These are phyloP conservation scores for Ennomos quercinarius DNA, from an alignment of 2,888 invertebrate species.

Conservation along the genomic window DNA sequence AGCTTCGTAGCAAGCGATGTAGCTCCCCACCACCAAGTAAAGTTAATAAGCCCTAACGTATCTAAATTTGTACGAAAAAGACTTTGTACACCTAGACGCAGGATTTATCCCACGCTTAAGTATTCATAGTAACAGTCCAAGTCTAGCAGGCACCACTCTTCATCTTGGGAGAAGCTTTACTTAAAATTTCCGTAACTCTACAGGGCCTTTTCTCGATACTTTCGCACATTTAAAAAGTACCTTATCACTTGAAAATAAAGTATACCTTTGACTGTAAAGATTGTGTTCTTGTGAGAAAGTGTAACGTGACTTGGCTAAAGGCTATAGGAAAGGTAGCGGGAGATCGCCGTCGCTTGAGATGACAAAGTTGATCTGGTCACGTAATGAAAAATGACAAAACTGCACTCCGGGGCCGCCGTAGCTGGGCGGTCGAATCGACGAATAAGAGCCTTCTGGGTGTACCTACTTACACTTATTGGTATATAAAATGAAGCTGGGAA, in stretches of 20 bases:
- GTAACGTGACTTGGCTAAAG: conserved; percentile 50
- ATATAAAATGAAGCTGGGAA: conserved; percentile 1
- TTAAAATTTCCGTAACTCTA: conserved; percentile 41
- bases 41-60: conserved; percentile 27
- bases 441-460: conserved; percentile 41
- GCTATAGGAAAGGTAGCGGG: conserved; percentile 54
- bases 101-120: conserved; percentile 68
- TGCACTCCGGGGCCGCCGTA: conserved; percentile 54
- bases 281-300: conserved; percentile 22
- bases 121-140: conserved; percentile 72
- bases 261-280: conserved; percentile 31
- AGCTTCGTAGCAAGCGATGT: conserved; percentile 33
- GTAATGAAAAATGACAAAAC: conserved; percentile 89
- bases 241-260: conserved; percentile 14
- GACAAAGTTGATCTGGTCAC: conserved; percentile 88
- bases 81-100: conserved; percentile 53
- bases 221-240: conserved; percentile 18
- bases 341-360: conserved; percentile 67
- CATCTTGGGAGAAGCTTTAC: conserved; percentile 72
- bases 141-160: conserved; percentile 71
- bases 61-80: conserved; percentile 40
- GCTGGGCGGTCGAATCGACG: conserved; percentile 46
- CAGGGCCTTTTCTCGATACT: conserved; percentile 35
- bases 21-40: conserved; percentile 16
- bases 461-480: conserved; percentile 11